Evolutionary conservation across 2,888 invertebrate genomes (phyloP), one percentile per base, ranked within the genome.

Genomic region (Odontocerum albicorne): DNA sequence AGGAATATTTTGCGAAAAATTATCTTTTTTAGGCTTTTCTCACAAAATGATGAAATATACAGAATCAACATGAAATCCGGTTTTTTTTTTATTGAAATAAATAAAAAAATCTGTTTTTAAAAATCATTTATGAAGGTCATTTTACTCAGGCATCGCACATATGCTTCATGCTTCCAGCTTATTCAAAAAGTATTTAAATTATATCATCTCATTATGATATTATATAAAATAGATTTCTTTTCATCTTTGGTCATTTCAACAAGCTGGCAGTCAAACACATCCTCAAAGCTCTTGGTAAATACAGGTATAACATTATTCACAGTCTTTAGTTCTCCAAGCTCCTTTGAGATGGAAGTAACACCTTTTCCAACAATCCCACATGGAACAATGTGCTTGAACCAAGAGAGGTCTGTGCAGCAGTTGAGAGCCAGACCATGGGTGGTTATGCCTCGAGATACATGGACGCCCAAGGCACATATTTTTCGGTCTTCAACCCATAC

Each of bases 341-440:
- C 91, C 57, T 82, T 73, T 2, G 86, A 81, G 0, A 99, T 70
- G 6, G 96, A 96, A 0, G 99, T 99, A 0, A 96, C 94, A 49
- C 89, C 89, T 72, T 94, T 96, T 46, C 86, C 90, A 63, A 84
- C 79, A 17, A 99, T 86, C 1, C 99, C 99, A 74, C 99, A 99
- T 1, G 98, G 97, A 13, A 94, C 87, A 65, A 99, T 98, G 66
- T 98, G 89, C 4, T 89, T 77, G 68, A 94, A 99, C 99, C 99
- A 99, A 2, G 73, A 73, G 15, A 99, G 75, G 73, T 99, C 92
- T 8, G 86, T 89, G 66, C 89, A 85, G 70, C 97, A 97, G 75
- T 99, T 99, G 2, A 99, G 68, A 0, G 95, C 91, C 49, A 99
- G 75, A 1, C 99, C 99, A 73, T 99, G 99, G 0, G 92, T 92